phyloP scores from a whole-genome alignment of 2,797 vertebrate genomes.

The Limnodromus scolopaceus region DNA sequence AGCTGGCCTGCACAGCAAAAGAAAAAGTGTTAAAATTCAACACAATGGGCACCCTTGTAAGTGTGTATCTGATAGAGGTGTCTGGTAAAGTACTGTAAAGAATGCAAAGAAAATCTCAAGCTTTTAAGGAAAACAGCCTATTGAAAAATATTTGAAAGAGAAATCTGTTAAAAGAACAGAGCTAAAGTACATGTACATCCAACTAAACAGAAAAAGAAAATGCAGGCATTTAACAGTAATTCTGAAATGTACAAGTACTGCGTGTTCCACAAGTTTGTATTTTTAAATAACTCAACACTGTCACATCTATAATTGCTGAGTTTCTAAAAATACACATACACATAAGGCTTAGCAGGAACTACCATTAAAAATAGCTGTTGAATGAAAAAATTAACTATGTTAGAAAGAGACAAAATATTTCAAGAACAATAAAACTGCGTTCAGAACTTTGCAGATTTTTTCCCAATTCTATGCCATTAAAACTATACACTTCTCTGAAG shows the following conservation, averaged over 20 bases:
- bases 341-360: not conserved
- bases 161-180: not conserved
- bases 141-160: not conserved
- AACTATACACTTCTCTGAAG: not conserved
- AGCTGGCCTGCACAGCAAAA: not conserved
- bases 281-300: not conserved
- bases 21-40: not conserved
- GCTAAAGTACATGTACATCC: not conserved
- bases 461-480: not conserved
- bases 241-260: not conserved
- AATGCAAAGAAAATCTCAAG: not conserved
- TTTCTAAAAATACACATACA: conserved; percentile 8
- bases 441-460: not conserved
- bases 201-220: not conserved
- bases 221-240: not conserved
- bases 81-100: not conserved
- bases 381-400: not conserved
- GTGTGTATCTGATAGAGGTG: not conserved
- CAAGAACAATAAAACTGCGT: not conserved
- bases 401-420: not conserved
- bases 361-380: not conserved
- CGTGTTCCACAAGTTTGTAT: not conserved
- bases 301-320: not conserved
- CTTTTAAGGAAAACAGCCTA: not conserved
- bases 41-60: not conserved